Evolutionary conservation across 2,797 vertebrate genomes (phyloP).

Genomic region (Pantherophis vulpinus): DNA sequence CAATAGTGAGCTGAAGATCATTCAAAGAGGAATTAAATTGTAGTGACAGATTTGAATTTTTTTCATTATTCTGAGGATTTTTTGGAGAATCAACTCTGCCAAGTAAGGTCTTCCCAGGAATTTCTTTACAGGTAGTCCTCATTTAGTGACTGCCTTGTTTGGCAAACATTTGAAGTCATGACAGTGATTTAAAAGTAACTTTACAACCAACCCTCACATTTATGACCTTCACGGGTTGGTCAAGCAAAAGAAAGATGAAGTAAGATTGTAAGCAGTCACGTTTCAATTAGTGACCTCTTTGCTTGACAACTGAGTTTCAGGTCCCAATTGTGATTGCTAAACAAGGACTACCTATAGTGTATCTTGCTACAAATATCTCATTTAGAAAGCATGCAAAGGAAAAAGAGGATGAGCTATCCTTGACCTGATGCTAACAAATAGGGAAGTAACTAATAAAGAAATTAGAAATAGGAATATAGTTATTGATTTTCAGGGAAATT

Average conservation of each 20-base stretch:
- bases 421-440: not conserved
- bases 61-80: not conserved
- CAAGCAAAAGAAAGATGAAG: not conserved
- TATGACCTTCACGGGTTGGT: not conserved
- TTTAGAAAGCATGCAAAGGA: not conserved
- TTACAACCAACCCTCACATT: not conserved
- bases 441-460: too few species aligned
- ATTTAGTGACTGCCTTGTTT: not conserved
- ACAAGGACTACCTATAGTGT: not conserved
- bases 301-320: not conserved
- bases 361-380: not conserved
- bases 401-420: not conserved
- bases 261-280: not conserved
- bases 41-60: not conserved
- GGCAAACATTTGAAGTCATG: not conserved
- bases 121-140: not conserved
- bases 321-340: not conserved
- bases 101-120: not conserved
- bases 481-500: too few species aligned
- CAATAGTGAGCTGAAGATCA: too few species aligned
- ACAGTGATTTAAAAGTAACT: not conserved
- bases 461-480: too few species aligned
- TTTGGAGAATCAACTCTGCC: not conserved
- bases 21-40: not conserved
- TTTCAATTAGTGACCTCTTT: not conserved